Base-by-base conservation (phyloP, 2,797 vertebrate genomes). In the Eidolon dupreanum region DNA sequence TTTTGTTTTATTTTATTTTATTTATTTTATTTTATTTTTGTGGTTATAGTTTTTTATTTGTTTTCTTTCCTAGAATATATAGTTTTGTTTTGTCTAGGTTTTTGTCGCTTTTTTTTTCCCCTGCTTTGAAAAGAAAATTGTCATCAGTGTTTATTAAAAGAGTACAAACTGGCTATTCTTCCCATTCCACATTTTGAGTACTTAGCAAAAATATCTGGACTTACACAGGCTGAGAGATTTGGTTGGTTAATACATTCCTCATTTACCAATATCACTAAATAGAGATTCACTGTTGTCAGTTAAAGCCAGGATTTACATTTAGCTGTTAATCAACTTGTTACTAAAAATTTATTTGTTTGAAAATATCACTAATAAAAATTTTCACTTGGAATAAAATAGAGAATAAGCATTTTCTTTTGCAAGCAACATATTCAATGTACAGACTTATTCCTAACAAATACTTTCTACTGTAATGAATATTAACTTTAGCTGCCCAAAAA, bases 101-200 rank as follows among this genome's bases (percentile, higher is more conserved):
- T 96, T 51, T 53, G 68, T 38, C 75, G 94, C 94, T 91, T 81
- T 95, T 28, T 97, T 90, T 92, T 94, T 96, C 13, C 11, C 5
- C 68, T 97, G 87, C 65, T 96, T 78, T 88, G 46, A 41, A 68
- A 88, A 36, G 81, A 87, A 94, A 97, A 82, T 46, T 81, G 9
- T 83, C 93, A 88, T 94, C 33, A 63, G 36, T 94, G 16, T 86
- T 93, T 94, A 87, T 33, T 16, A 41, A 88, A 66, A 77, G 49
- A 77, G 8, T 6, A 68, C 46, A 78, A 2, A 41, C 2, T 19
- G 61, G 12, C 53, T 74, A 79, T 2, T 78, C 10, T 75, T 91
- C 36, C n/a, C 85, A 36, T 70, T 57, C 24, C 36, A 49, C 4
- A 82, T 66, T 94, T 74, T 13, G 43, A 16, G 8, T 74, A 55